These are phyloP conservation scores for Papilio polytes DNA, from an alignment of 1,140 invertebrate genomes.

Conservation along the genomic window DNA sequence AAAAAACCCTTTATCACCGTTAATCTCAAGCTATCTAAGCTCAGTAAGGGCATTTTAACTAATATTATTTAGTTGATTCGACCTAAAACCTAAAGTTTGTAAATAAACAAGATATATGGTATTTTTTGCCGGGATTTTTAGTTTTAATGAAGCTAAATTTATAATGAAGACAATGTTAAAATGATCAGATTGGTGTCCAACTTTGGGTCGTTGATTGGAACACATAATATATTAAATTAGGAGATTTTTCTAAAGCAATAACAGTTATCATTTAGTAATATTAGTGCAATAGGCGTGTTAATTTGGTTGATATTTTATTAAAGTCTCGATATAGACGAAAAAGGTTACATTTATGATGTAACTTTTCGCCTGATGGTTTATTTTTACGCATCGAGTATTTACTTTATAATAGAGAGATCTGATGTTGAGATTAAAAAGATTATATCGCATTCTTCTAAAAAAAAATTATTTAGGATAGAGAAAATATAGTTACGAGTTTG, in stretches of 20 bases:
- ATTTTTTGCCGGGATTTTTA: no score
- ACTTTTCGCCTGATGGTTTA: neutral
- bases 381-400: slow-evolving; percentile 12
- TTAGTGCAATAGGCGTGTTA: slow-evolving; percentile 81
- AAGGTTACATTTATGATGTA: neutral
- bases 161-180: no score
- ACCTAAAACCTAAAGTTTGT: neutral
- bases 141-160: no score
- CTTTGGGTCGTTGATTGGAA: neutral
- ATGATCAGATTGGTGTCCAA: no score
- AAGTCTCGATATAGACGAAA: slow-evolving; percentile 53
- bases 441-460: slow-evolving; percentile 59
- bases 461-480: slow-evolving; percentile 43
- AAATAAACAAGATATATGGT: neutral
- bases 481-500: slow-evolving; percentile 33
- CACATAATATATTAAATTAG: slow-evolving; percentile 53
- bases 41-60: neutral
- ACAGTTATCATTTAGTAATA: slow-evolving; percentile 61
- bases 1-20: neutral
- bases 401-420: slow-evolving; percentile 69
- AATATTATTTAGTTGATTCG: neutral
- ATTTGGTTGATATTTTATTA: slow-evolving; percentile 77
- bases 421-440: slow-evolving; percentile 79
- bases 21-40: neutral
- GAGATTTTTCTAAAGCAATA: slow-evolving; percentile 69